These are phyloP conservation scores for Pterocles burchelli DNA, from an alignment of 2,113 vertebrate genomes.

Conservation along the genomic window DNA sequence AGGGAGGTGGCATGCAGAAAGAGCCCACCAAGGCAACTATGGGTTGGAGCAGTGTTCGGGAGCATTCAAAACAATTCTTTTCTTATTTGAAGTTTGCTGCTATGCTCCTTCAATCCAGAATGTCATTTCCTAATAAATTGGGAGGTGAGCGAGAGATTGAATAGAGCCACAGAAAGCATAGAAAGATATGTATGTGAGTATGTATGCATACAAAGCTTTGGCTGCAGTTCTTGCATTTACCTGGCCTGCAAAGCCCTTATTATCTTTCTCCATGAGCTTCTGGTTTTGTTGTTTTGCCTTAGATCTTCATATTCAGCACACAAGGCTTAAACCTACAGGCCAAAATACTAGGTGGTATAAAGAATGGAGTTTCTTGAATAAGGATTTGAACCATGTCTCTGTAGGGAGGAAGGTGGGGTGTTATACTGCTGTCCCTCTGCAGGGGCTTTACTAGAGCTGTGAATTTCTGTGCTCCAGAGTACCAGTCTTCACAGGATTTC, in stretches of 20 bases:
- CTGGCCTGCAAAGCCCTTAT: neutral
- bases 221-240: neutral
- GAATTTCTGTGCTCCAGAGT: neutral
- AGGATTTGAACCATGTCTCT: neutral
- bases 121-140: neutral
- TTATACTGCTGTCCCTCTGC: neutral
- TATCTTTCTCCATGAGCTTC: neutral
- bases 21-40: neutral
- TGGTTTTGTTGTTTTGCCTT: neutral
- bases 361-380: neutral
- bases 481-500: constrained; percentile 1
- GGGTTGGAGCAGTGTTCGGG: neutral
- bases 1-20: neutral
- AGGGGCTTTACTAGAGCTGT: neutral
- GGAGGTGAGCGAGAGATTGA: neutral
- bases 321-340: neutral
- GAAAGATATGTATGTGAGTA: neutral
- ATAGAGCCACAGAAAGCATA: neutral
- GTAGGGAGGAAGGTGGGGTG: neutral
- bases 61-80: neutral
- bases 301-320: neutral
- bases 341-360: neutral
- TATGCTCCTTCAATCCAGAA: neutral
- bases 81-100: neutral
- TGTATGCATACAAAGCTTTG: neutral